Conservation (phyloP, 2,888 invertebrate species). For the Stratiomys singularior region DNA sequence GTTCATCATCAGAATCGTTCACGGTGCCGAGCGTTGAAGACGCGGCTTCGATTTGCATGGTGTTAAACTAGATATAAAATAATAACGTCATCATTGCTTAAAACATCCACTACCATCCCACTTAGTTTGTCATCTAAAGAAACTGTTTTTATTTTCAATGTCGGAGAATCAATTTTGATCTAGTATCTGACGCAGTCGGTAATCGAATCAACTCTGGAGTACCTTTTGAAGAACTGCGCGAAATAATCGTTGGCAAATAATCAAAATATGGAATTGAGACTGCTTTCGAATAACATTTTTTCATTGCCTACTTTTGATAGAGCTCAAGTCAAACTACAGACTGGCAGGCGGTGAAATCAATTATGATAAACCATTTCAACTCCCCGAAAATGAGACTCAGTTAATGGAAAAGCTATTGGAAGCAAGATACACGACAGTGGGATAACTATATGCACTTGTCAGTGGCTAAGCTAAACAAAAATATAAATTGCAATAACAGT, state of each 20-base stretch:
- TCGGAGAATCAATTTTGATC: too few species aligned
- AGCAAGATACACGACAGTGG: conserved; percentile 23
- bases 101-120: too few species aligned
- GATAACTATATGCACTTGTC: conserved; percentile 18
- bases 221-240: not conserved
- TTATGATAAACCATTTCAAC: conserved; percentile 25
- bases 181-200: conserved; percentile 1
- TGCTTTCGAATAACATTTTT: not conserved
- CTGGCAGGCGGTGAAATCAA: conserved; percentile 4
- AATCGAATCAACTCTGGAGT: conserved; percentile 7
- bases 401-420: conserved; percentile 22
- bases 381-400: conserved; percentile 23
- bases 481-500: conserved; percentile 11
- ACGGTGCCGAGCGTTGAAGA: too few species aligned
- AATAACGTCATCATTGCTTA: too few species aligned
- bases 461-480: conserved; percentile 18
- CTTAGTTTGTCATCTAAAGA: too few species aligned
- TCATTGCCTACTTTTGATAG: not conserved
- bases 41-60: too few species aligned
- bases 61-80: too few species aligned
- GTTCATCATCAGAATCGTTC: too few species aligned
- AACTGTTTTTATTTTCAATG: too few species aligned
- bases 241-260: not conserved
- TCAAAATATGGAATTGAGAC: not conserved
- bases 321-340: conserved; percentile 10